These are phyloP conservation scores for Baryphthengus martii DNA, from an alignment of 2,113 vertebrate genomes.

Conservation along the genomic window DNA sequence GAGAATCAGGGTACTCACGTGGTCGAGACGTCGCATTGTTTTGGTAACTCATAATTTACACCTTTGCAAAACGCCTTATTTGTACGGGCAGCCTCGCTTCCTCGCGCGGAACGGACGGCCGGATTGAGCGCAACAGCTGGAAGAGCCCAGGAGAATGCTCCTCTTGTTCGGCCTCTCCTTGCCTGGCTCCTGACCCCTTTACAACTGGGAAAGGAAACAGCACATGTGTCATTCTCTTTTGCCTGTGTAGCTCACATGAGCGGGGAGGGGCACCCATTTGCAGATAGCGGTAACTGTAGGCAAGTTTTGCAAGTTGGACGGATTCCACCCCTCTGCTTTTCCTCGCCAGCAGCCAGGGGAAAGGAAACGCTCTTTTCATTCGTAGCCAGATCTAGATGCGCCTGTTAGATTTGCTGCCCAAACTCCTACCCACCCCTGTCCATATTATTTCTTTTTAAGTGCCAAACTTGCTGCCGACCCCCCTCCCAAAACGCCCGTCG, in stretches of 20 bases:
- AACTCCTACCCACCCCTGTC: not conserved
- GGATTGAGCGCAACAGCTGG: slow-evolving; percentile 26
- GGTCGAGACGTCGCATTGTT: slow-evolving; percentile 15
- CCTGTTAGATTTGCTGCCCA: not conserved
- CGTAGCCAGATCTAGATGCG: not conserved
- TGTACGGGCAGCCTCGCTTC: slow-evolving; percentile 12
- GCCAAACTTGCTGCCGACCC: not conserved
- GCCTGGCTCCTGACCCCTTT: slow-evolving; percentile 61
- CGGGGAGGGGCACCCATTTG: slow-evolving; percentile 72
- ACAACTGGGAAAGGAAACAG: slow-evolving; percentile 71
- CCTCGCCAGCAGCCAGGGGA: slow-evolving; percentile 26
- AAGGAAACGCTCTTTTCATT: slow-evolving; percentile 25
- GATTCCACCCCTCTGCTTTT: slow-evolving; percentile 40
- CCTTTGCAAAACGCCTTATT: slow-evolving; percentile 51
- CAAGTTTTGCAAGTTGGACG: slow-evolving; percentile 51
- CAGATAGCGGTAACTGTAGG: slow-evolving; percentile 73
- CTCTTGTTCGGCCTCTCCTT: slow-evolving; percentile 55
- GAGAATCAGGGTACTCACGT: slow-evolving; percentile 74
- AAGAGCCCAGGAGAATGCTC: slow-evolving; percentile 60
- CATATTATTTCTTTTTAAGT: not conserved
- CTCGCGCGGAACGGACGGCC: slow-evolving; percentile 25
- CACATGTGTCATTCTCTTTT: slow-evolving; percentile 69
- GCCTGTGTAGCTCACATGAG: slow-evolving; percentile 66
- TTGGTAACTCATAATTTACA: slow-evolving; percentile 60
- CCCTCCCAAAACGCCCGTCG: not conserved